Conservation (phyloP, 1,140 invertebrate species). For the Megalonaias nervosa region DNA sequence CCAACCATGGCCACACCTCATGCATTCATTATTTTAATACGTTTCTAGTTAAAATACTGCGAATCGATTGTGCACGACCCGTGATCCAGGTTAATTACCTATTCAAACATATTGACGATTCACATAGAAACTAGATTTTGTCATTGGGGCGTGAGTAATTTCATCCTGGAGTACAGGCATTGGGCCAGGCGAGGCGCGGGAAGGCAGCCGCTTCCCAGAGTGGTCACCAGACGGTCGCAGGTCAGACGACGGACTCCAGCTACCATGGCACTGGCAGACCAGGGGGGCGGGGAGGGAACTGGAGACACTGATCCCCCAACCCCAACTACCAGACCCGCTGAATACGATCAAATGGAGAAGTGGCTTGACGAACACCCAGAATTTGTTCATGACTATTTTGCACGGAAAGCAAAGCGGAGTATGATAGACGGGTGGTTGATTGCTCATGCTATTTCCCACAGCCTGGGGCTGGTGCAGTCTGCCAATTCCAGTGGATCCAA, state of each 20-base stretch:
- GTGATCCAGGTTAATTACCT: slow-evolving; percentile 27
- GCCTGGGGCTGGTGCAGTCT: slow-evolving; percentile 67
- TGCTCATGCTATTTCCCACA: slow-evolving; percentile 83
- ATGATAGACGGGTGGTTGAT: slow-evolving; percentile 91
- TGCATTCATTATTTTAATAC: no score
- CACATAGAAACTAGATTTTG: slow-evolving; percentile 1
- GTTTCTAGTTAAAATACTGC: no score
- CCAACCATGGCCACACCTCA: no score
- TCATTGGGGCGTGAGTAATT: slow-evolving; percentile 4
- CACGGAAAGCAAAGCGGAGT: slow-evolving; percentile 92
- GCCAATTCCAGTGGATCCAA: slow-evolving; percentile 72
- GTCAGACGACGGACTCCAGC: neutral
- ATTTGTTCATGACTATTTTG: slow-evolving; percentile 95
- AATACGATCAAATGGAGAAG: slow-evolving; percentile 64
- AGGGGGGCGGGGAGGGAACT: slow-evolving; percentile 22
- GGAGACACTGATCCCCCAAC: slow-evolving; percentile 22
- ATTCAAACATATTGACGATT: slow-evolving; percentile 23
- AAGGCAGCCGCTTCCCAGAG: slow-evolving; percentile 21
- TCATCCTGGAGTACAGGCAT: slow-evolving; percentile 24
- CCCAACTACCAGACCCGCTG: slow-evolving; percentile 40
- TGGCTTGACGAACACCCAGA: slow-evolving; percentile 98
- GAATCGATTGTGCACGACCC: slow-evolving; percentile 32
- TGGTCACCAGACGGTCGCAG: slow-evolving; percentile 32
- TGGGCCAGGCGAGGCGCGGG: slow-evolving; percentile 14
- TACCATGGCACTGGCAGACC: slow-evolving; percentile 6